Percentiles rank a stretch among this genome's conserved stretches.
These are phyloP conservation scores for Eulemur coronatus DNA, from an alignment of 2,797 vertebrate species.

Conservation along the genomic window DNA sequence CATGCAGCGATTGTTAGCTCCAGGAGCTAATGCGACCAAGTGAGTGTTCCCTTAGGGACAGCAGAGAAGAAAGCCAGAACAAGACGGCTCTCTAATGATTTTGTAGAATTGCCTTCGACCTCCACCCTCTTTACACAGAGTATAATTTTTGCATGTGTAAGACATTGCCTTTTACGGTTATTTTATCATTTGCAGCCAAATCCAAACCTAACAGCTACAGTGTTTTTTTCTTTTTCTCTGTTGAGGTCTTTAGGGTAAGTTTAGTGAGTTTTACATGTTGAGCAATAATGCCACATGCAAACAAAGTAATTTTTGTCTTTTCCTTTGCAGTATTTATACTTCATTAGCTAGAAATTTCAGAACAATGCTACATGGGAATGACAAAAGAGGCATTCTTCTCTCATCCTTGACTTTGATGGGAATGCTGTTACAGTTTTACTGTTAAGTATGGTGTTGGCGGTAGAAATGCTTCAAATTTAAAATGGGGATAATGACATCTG, in stretches of 20 bases:
- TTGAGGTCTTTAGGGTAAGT: slow-evolving; percentile 9
- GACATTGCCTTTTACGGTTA: background rate
- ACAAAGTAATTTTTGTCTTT: slow-evolving; percentile 37
- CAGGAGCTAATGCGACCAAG: background rate
- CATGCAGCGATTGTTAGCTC: background rate
- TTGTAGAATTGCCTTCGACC: background rate
- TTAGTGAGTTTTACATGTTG: slow-evolving; percentile 17
- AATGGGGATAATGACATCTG: background rate
- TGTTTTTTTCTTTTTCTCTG: background rate
- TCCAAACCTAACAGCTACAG: background rate
- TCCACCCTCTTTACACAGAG: background rate
- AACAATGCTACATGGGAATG: background rate
- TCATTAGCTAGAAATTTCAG: slow-evolving; percentile 43
- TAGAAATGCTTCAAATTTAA: slow-evolving; percentile 42
- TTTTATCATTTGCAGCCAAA: background rate
- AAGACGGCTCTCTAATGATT: background rate
- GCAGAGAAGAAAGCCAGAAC: background rate
- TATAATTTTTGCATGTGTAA: background rate
- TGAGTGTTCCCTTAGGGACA: background rate
- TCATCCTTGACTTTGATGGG: slow-evolving; percentile 40
- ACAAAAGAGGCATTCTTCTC: slow-evolving; percentile 29
- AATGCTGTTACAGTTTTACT: slow-evolving; percentile 27
- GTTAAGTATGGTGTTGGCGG: background rate
- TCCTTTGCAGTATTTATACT: background rate
- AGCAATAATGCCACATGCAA: slow-evolving; percentile 8